Conservation (phyloP, 1,140 invertebrate species). For the Diuraphis noxia region DNA sequence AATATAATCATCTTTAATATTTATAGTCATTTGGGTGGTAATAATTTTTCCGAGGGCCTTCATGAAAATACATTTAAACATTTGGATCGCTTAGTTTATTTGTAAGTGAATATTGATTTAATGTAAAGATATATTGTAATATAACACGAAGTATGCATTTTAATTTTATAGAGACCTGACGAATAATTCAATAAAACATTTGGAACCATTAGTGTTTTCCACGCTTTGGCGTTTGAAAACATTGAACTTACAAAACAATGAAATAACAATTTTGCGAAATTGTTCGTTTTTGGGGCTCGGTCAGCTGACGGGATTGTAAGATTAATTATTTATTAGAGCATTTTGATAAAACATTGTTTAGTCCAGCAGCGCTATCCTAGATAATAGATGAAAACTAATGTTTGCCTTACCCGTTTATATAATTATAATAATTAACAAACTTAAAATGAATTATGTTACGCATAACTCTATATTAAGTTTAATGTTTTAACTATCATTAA, state of each 20-base stretch:
- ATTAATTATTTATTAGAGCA: not conserved
- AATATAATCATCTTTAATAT: not conserved
- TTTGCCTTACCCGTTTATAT: not conserved
- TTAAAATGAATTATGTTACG: not conserved
- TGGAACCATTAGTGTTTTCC: constrained; percentile 59
- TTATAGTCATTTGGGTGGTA: constrained; percentile 58
- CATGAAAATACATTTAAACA: constrained; percentile 57
- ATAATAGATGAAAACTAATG: not conserved
- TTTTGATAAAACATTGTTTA: not conserved
- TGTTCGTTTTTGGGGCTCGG: constrained; percentile 59
- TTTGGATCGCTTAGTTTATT: constrained; percentile 58
- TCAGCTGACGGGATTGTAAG: constrained; percentile 60
- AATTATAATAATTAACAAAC: not conserved
- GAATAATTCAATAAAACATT: constrained; percentile 59
- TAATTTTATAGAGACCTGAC: constrained; percentile 58
- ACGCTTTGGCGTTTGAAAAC: constrained; percentile 59
- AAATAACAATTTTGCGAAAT: constrained; percentile 57
- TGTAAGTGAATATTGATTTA: constrained; percentile 58
- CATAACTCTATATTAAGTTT: not conserved
- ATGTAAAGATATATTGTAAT: not conserved
- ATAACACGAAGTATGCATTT: not conserved
- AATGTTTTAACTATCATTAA: not conserved
- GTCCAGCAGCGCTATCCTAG: not conserved
- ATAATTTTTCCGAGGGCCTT: constrained; percentile 58
- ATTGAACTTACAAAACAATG: constrained; percentile 60